Conservation (phyloP, 1,140 invertebrate species). For the Akabosia matsudoensis region DNA sequence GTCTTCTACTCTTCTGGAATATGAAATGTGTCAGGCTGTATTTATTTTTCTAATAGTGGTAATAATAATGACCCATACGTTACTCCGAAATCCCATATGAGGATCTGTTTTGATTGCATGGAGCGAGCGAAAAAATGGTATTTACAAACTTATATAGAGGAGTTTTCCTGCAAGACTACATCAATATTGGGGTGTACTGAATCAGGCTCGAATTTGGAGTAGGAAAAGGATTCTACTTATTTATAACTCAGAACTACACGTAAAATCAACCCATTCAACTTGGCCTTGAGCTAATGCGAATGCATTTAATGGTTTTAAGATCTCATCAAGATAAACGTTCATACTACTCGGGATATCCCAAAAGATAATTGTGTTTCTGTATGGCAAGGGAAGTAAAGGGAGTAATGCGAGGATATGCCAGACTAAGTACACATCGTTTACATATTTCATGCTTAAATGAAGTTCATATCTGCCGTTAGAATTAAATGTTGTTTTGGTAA, state of each 20-base stretch:
- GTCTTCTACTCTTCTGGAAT: background rate
- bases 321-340: background rate
- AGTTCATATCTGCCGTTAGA: background rate
- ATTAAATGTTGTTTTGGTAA: background rate
- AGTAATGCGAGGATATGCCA: no score
- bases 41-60: constrained; percentile 12
- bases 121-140: background rate
- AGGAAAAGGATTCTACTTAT: no score
- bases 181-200: background rate
- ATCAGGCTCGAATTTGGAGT: no score
- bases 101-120: background rate
- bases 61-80: constrained; percentile 12
- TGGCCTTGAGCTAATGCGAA: background rate
- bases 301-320: background rate
- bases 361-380: no score
- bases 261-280: no score
- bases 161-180: no score
- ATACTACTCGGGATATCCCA: no score
- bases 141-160: no score
- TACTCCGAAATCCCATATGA: background rate
- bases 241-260: no score
- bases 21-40: background rate
- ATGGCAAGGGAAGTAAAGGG: no score
- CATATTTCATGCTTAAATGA: background rate
- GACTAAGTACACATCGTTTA: background rate